Evolutionary conservation across 2,113 vertebrate genomes (phyloP), one percentile per base, ranked within the genome.

Genomic region (Megaceryle maxima): DNA sequence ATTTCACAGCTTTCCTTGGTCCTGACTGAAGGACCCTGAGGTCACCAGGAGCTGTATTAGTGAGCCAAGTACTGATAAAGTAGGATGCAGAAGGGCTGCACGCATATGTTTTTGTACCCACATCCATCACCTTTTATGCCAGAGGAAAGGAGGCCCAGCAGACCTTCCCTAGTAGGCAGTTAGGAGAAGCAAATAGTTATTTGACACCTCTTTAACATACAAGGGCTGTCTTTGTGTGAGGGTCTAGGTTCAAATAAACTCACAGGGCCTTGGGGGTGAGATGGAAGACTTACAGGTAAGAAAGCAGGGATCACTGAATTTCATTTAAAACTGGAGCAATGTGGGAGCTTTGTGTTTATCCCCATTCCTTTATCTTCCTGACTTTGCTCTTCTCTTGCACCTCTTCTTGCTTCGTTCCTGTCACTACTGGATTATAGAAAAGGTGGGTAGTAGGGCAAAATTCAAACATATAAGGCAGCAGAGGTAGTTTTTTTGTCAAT

Each of bases 231-330:
- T 64, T 44, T 62, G 25, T 13, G n/a, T 28, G 43, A 56, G 10
- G 37, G 50, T 62, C 53, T 50, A 51, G 50, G 11, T 55, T 75
- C 60, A 51, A 39, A 68, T 12, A 43, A 84, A 79, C 50, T 83
- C 3, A 0, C 16, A 16, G 33, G 16, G 17, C 48, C n/a, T 39
- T 15, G 7, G 35, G 16, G 39, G 31, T 0, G 0, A 41, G 33
- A 28, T 19, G 19, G 31, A 53, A 77, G 24, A 28, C 26, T 57
- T 37, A 12, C 37, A 33, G 9, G 10, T 41, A 57, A 50, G 46
- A 81, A 88, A 74, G 44, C 31, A 50, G 11, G 16, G 18, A 67
- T 16, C 0, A 2, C 14, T 0, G 15, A 16, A 5, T 48, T 88
- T 51, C 22, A 37, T 35, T 68, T 57, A 25, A 69, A 80, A 56